Percentiles rank a stretch among this genome's conserved stretches.
Conservation (phyloP, 2,888 invertebrate species). For the Leptogaster cylindrica region DNA sequence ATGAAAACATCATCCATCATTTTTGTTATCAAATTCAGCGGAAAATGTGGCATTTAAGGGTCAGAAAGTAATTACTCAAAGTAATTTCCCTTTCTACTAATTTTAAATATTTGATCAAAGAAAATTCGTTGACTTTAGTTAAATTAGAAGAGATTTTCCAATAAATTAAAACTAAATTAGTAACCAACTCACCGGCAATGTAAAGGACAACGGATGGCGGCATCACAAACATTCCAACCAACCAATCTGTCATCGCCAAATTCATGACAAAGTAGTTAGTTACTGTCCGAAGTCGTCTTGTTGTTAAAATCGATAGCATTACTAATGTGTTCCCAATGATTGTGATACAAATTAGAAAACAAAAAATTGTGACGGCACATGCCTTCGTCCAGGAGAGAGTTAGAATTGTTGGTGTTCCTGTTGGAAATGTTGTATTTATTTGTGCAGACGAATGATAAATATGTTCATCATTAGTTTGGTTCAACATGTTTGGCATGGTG, state of each 20-base stretch:
- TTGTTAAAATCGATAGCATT: constrained; percentile 86
- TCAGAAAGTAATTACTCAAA: too few relatives aligned
- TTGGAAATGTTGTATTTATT: not conserved
- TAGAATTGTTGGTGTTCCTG: constrained; percentile 12
- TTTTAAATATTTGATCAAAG: too few relatives aligned
- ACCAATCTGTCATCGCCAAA: constrained; percentile 88
- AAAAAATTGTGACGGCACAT: constrained; percentile 67
- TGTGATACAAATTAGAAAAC: constrained; percentile 73
- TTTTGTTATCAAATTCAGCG: too few relatives aligned
- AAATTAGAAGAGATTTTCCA: too few relatives aligned
- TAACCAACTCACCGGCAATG: constrained; percentile 76
- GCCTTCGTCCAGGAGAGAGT: constrained; percentile 65
- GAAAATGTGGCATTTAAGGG: too few relatives aligned
- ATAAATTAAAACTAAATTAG: too few relatives aligned
- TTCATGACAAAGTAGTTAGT: constrained; percentile 97
- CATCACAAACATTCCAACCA: constrained; percentile 94
- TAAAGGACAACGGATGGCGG: constrained; percentile 90
- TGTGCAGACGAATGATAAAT: too few relatives aligned
- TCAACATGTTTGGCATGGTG: too few relatives aligned
- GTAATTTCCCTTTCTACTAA: too few relatives aligned
- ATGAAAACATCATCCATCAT: too few relatives aligned
- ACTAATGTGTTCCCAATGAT: constrained; percentile 88
- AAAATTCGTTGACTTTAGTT: too few relatives aligned
- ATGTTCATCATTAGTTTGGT: too few relatives aligned
- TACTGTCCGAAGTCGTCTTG: constrained; percentile 85